Base-by-base conservation (phyloP, 2,888 invertebrate species). In the Helicoverpa assulta region DNA sequence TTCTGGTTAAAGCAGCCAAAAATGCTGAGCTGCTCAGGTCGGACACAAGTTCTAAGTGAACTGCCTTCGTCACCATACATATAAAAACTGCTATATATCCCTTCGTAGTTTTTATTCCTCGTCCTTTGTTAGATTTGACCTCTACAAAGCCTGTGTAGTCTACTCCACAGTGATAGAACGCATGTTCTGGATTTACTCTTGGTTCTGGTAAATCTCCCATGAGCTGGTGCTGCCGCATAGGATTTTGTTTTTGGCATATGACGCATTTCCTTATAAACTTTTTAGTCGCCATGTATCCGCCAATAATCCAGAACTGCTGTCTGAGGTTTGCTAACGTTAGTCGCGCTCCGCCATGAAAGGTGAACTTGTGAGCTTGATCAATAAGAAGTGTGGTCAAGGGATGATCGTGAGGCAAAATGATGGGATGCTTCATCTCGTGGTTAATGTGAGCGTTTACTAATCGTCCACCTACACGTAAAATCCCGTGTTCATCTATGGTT, bases 1-100 rank as follows among this genome's bases (percentile, higher is more conserved):
- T 52, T 51, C 51, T 33, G 8, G 2, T 29, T 52, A 60, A 16
- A 19, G 60, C 52, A 5, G 60, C 60, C 14, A 60, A 19, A 26
- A 60, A 60, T n/a, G 60, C 29, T 18, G 51, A 60, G 16, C 18
- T 52, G 50, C 21, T 60, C n/a, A 60, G n/a, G 4, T 60, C 60
- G 14, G 51, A 51, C 5, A 60, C 60, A 37, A 60, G 18, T 14
- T 60, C 33, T 51, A 56, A 40, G 50, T 37, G 8, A 29, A n/a
- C 19, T 51, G 59, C 55, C 37, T 56, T 56, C 18, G 55, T 56
- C 2, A n/a, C n/a, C 55, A 56, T 56, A 37, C 55, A 56, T n/a
- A 56, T n/a, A 6, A 56, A 53, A 53, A 53, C 53, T 10, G 53
- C 53, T 12, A 53, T 26, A 14, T 53, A 53, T 14, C 53, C 53